Evolutionary conservation across 2,113 vertebrate genomes (phyloP), one percentile per base, ranked within the genome.

Genomic region (Channa argus): DNA sequence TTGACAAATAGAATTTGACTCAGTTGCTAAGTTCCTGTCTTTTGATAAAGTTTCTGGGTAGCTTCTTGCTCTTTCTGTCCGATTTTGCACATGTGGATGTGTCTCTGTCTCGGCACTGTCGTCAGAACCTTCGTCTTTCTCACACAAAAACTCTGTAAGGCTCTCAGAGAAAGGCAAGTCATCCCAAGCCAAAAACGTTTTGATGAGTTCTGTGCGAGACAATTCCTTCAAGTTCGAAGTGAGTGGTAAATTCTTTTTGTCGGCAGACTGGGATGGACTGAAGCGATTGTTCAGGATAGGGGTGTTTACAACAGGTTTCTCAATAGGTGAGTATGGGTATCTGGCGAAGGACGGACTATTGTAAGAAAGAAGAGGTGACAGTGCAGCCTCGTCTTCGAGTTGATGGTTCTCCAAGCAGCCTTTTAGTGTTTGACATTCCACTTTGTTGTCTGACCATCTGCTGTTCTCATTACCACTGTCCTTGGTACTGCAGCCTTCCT

Each of bases 161-260:
- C 89, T 90, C 77, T 93, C 91, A 37, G 92, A 92, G 33, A 91
- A 88, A 59, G 85, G 88, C 13, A 88, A 71, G 73, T 92, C 79
- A 3, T 86, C 81, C 90, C 84, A 91, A 13, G 15, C 78, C 54
- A 82, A 33, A 39, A 43, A n/a, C 2, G 68, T 54, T n/a, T 58
- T 14, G 9, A 12, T 41, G 45, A 62, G 50, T 5, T 60, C 43
- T 49, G 6, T 10, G 3, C 49, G 36, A n/a, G 83, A 61, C 64
- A 50, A 13, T 8, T 52, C 12, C 36, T 43, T 76, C 0, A 2
- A 13, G 5, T 50, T 5, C 4, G 15, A 24, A 34, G 41, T 52
- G 39, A 15, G 43, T 14, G 60, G 10, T 56, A 24, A 24, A 53
- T 2, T 38, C 9, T 15, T 37, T 53, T 44, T 77, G 12, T 45